A percentile compares a stretch with the other conserved stretches of the same genome.
These are phyloP conservation scores for Agrochola circellaris DNA, from an alignment of 2,888 invertebrate genomes.

Conservation along the genomic window DNA sequence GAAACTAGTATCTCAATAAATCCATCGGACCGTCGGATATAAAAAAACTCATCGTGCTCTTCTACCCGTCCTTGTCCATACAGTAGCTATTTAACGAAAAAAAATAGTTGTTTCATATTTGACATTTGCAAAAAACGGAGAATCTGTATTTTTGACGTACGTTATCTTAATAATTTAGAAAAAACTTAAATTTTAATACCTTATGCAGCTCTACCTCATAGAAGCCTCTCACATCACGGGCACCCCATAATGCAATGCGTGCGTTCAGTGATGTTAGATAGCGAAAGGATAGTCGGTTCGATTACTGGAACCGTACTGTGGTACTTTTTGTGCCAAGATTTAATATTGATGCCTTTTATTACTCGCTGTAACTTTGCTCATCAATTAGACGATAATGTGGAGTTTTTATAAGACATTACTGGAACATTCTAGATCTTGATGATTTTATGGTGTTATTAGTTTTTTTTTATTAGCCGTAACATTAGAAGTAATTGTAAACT, in stretches of 20 bases:
- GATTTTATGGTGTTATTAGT: constrained; percentile 34
- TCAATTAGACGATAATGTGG: constrained; percentile 40
- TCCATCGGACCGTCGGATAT: no score
- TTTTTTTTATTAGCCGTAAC: constrained; percentile 39
- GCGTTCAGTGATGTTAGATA: constrained; percentile 59
- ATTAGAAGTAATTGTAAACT: constrained; percentile 39
- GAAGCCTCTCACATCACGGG: constrained; percentile 37
- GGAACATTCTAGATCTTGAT: constrained; percentile 28
- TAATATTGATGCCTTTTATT: constrained; percentile 59
- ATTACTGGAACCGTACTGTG: constrained; percentile 56
- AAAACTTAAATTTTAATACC: no score
- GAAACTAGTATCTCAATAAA: neutral
- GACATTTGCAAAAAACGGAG: no score
- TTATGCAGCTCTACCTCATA: constrained; percentile 12
- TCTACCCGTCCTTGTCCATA: neutral
- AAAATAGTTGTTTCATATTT: no score
- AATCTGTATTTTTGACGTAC: no score
- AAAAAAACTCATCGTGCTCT: no score
- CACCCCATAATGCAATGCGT: constrained; percentile 55
- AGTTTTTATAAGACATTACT: constrained; percentile 39
- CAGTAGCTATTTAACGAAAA: no score
- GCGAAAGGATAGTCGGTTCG: constrained; percentile 57
- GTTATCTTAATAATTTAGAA: no score
- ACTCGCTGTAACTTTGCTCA: constrained; percentile 42
- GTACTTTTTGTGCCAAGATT: constrained; percentile 50